These are phyloP conservation scores for Chloroceryle aenea DNA, from an alignment of 2,113 vertebrate genomes.

Conservation along the genomic window DNA sequence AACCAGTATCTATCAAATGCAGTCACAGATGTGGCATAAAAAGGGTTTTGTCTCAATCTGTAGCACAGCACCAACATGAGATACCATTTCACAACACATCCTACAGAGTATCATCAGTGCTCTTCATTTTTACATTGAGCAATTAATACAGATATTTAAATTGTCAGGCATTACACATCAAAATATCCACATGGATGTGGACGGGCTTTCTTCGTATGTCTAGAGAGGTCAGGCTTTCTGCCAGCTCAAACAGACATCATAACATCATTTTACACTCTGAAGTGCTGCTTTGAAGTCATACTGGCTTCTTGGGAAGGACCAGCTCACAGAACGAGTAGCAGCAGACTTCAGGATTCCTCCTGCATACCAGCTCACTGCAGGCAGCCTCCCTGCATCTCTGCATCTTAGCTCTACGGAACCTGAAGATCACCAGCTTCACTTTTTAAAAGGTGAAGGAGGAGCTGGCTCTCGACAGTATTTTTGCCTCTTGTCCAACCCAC, in stretches of 20 bases:
- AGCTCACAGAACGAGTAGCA: not conserved
- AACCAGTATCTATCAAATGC: not conserved
- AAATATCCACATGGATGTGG: not conserved
- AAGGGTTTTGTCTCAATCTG: not conserved
- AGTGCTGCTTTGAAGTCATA: slow-evolving; percentile 12
- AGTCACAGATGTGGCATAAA: not conserved
- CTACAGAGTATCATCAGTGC: not conserved
- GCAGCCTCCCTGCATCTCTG: not conserved
- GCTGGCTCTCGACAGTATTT: not conserved
- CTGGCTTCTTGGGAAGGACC: not conserved
- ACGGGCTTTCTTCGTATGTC: not conserved
- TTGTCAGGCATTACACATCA: not conserved
- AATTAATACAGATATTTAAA: not conserved
- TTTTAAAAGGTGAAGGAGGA: not conserved
- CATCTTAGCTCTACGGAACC: not conserved
- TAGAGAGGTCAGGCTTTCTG: not conserved
- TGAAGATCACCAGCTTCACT: not conserved
- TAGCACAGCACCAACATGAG: not conserved
- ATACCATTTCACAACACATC: not conserved
- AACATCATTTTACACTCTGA: not conserved
- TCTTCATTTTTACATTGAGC: not conserved
- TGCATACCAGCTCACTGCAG: not conserved
- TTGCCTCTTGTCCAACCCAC: not conserved
- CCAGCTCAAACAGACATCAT: not conserved
- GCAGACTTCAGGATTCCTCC: not conserved